These are phyloP conservation scores for Eriocheir sinensis DNA, from an alignment of 1,140 invertebrate genomes.

Conservation along the genomic window DNA sequence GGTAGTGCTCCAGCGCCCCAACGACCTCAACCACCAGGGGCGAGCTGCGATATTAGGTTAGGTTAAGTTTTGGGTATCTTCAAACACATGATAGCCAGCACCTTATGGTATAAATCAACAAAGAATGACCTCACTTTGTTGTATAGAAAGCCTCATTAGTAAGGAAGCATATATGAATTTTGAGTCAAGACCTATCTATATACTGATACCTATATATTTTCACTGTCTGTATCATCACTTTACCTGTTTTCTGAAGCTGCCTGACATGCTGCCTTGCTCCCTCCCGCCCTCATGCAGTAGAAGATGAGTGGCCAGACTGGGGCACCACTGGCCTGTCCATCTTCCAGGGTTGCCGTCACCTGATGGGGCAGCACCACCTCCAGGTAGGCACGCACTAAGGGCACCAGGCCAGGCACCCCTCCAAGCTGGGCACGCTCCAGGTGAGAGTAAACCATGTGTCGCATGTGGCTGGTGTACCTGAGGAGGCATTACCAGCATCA, in stretches of 20 bases:
- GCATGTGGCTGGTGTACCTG: constrained; percentile 74
- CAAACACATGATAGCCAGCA: too few relatives aligned
- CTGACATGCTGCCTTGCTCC: constrained; percentile 65
- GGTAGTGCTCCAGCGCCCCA: constrained; percentile 69
- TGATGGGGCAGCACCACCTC: constrained; percentile 70
- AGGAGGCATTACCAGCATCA: neutral
- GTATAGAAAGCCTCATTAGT: too few relatives aligned
- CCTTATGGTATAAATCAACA: too few relatives aligned
- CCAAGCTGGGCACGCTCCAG: constrained; percentile 74
- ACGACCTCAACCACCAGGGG: constrained; percentile 77
- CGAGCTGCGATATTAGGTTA: constrained; percentile 68
- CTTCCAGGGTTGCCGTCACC: constrained; percentile 63
- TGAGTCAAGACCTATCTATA: too few relatives aligned
- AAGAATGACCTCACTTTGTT: too few relatives aligned
- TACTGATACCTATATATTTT: neutral
- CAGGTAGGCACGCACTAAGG: constrained; percentile 77
- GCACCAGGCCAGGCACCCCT: constrained; percentile 77
- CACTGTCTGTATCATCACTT: neutral
- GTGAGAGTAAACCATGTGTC: constrained; percentile 74
- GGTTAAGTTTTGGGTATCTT: too few relatives aligned
- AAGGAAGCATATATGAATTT: too few relatives aligned
- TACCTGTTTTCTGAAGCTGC: constrained; percentile 77
- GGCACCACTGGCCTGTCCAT: constrained; percentile 69
- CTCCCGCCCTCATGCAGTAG: constrained; percentile 78
- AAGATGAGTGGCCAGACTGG: constrained; percentile 79